Evolutionary conservation across 2,888 invertebrate species (phyloP), one percentile per base, ranked within the genome.

Genomic region (Diadromus collaris): DNA sequence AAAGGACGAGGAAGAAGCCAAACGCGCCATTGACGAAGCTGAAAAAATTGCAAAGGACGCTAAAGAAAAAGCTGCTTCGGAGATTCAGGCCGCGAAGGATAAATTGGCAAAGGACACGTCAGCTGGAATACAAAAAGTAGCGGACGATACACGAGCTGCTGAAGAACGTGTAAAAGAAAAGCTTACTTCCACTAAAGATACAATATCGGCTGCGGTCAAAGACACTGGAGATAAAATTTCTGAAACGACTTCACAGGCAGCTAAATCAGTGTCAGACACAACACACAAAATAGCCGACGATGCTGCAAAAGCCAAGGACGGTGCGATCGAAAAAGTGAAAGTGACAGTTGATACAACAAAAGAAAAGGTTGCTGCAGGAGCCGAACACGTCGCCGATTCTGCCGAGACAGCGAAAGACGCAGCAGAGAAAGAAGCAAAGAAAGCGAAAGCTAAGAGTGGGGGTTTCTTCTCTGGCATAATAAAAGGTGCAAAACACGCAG

Each of bases 21-120:
- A 64, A 6, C 73, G 61, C 5, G 71, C 78, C 44, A 63, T 78
- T n/a, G 65, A 61, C 24, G 19, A 70, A 29, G 67, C 69, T 9
- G 70, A 46, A 6, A 74, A 56, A n/a, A 44, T 76, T 10, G 51
- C 71, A 1, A 67, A 65, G 46, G 68, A 81, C 29, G 86, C 86
- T 75, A 81, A 86, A 32, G 85, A 84, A n/a, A 87, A 85, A 67
- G 87, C 87, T 74, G 85, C 87, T 27, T 73, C 83, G 21, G 86
- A 86, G 54, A 81, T 81, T 19, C 71, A 79, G 27, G 76, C 75
- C n/a, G 61, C 70, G 13, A 64, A 71, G 21, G 79, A 79, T 54
- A 78, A 79, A 68, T 58, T 79, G 44, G 29, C 44, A 19, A 70
- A 74, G 34, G 80, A 83, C 6, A 60, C 63, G n/a, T 41, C 67